These are phyloP conservation scores for Lymantria dispar DNA, from an alignment of 2,888 invertebrate genomes.

Conservation along the genomic window DNA sequence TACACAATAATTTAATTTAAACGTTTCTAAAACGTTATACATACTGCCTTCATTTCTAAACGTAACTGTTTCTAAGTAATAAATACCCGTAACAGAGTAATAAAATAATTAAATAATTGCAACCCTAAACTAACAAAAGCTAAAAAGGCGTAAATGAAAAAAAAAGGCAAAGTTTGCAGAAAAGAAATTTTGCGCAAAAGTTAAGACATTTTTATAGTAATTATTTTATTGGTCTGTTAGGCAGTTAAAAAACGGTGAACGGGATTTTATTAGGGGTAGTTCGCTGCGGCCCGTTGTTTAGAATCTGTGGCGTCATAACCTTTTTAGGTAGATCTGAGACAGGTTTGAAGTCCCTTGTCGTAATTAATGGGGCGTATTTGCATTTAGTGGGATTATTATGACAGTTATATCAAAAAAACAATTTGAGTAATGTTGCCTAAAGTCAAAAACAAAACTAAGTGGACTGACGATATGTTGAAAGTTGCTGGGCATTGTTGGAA, in stretches of 20 bases:
- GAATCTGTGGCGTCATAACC: slow-evolving; percentile 47
- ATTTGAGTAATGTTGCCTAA: too few relatives aligned
- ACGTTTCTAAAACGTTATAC: too few relatives aligned
- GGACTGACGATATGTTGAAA: too few relatives aligned
- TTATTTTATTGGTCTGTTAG: slow-evolving; percentile 44
- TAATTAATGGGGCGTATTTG: too few relatives aligned
- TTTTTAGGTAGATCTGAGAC: slow-evolving; percentile 10
- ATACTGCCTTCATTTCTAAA: too few relatives aligned
- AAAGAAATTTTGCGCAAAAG: slow-evolving; percentile 72
- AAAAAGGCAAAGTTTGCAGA: slow-evolving; percentile 49
- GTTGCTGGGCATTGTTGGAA: too few relatives aligned
- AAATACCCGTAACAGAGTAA: neutral
- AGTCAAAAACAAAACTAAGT: too few relatives aligned
- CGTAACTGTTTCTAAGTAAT: neutral
- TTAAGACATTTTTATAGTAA: slow-evolving; percentile 29
- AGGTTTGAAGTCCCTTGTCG: neutral
- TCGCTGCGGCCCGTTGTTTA: slow-evolving; percentile 43
- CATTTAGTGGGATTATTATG: too few relatives aligned
- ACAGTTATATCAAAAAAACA: too few relatives aligned
- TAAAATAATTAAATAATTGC: slow-evolving; percentile 22
- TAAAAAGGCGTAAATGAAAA: slow-evolving; percentile 13
- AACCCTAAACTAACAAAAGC: slow-evolving; percentile 36
- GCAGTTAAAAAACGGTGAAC: slow-evolving; percentile 35
- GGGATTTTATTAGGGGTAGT: slow-evolving; percentile 35
- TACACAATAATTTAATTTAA: too few relatives aligned